These are phyloP conservation scores for Emesis castigata DNA, from an alignment of 2,888 invertebrate species.

Conservation along the genomic window DNA sequence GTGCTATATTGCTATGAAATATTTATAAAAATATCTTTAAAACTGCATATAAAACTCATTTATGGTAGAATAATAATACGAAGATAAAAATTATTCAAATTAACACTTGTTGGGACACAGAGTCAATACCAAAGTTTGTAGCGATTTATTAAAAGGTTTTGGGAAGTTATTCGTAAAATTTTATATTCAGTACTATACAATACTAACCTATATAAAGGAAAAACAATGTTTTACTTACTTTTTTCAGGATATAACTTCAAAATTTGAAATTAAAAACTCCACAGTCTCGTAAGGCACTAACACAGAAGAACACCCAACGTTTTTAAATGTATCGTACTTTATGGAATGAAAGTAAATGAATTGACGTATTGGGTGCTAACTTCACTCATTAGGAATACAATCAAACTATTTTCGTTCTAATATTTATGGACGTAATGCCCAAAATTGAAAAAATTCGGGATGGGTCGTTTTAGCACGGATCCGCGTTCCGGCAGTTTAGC, in stretches of 20 bases:
- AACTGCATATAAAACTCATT: background rate
- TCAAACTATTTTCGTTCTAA: background rate
- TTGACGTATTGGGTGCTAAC: no score
- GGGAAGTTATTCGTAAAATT: background rate
- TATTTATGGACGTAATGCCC: background rate
- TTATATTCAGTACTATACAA: background rate
- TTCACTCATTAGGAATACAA: background rate
- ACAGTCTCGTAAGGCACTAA: background rate
- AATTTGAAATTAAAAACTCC: constrained; percentile 24
- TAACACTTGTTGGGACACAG: background rate
- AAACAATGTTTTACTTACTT: constrained; percentile 25
- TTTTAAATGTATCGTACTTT: no score
- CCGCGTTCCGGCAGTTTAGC: background rate
- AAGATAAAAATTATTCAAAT: background rate
- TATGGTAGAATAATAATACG: background rate
- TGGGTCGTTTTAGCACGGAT: background rate
- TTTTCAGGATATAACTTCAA: constrained; percentile 17
- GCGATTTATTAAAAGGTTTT: background rate
- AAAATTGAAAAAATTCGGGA: background rate
- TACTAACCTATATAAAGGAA: constrained; percentile 13
- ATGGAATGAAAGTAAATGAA: no score
- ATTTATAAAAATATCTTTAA: background rate
- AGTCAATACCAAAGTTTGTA: background rate
- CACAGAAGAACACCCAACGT: no score
- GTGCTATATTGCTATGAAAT: background rate